Percentiles rank a stretch among this genome's conserved stretches.
These are phyloP conservation scores for Crioceris asparagi DNA, from an alignment of 2,888 invertebrate genomes.

Conservation along the genomic window DNA sequence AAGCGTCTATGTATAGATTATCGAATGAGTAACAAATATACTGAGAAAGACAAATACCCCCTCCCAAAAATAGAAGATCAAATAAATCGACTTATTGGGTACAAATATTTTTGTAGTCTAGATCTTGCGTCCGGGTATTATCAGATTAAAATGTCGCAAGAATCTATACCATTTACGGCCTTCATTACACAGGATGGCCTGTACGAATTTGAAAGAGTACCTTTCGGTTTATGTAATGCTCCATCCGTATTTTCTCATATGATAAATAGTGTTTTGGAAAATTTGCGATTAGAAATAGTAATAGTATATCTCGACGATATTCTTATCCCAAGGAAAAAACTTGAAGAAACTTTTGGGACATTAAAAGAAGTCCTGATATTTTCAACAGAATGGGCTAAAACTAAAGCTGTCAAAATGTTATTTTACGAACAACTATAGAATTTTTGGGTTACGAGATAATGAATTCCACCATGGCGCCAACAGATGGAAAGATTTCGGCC, in stretches of 20 bases:
- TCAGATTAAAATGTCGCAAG: not conserved
- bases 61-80: slow-evolving; percentile 1
- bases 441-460: slow-evolving; percentile 8
- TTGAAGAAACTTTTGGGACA: slow-evolving; percentile 5
- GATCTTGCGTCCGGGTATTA: no score
- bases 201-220: slow-evolving; percentile 25
- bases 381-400: slow-evolving; percentile 5
- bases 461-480: slow-evolving; percentile 3
- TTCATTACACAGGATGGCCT: no score
- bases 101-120: no score
- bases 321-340: slow-evolving; percentile 8
- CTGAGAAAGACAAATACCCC: no score
- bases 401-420: slow-evolving; percentile 10
- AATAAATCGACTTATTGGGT: no score
- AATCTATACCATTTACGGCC: no score
- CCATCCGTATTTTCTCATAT: slow-evolving; percentile 11
- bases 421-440: slow-evolving; percentile 5
- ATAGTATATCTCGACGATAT: slow-evolving; percentile 11
- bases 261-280: not conserved
- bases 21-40: no score
- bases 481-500: slow-evolving; percentile 4
- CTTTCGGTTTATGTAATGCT: slow-evolving; percentile 28
- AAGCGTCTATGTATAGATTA: no score
- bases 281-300: not conserved
- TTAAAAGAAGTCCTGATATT: slow-evolving; percentile 4